Percentiles rank a stretch among this genome's conserved stretches.
These are phyloP conservation scores for Clupea harengus DNA, from an alignment of 2,113 vertebrate species.

Conservation along the genomic window DNA sequence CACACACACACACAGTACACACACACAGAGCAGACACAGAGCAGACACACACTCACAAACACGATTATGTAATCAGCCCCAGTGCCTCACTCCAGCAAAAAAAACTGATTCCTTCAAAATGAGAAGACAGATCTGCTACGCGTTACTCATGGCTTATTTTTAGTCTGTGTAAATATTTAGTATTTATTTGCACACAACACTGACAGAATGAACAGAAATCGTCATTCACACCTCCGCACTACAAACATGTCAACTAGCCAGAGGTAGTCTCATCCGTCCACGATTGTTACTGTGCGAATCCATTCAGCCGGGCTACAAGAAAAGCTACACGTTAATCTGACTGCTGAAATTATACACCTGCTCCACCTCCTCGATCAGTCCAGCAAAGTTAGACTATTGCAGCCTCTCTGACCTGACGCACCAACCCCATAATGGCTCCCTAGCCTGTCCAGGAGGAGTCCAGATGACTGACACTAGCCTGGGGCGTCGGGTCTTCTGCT, in stretches of 20 bases:
- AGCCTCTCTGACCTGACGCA: not conserved
- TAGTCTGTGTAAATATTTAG: not conserved
- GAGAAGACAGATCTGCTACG: not conserved
- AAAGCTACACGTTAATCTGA: not conserved
- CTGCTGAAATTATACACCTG: not conserved
- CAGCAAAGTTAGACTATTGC: not conserved
- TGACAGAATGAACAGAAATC: not conserved
- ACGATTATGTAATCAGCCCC: not conserved
- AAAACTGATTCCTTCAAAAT: not conserved
- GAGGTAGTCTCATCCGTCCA: not conserved
- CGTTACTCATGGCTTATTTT: not conserved
- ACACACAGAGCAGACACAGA: conserved; percentile 2
- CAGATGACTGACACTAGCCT: not conserved
- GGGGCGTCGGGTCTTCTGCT: not conserved
- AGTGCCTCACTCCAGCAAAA: not conserved
- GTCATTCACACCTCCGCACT: not conserved
- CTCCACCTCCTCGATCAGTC: not conserved
- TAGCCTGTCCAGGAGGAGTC: not conserved
- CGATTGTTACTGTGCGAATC: not conserved
- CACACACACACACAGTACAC: not conserved
- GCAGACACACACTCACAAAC: not conserved
- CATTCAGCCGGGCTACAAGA: no score
- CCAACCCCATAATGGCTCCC: not conserved
- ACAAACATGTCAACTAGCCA: not conserved
- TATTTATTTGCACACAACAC: not conserved